Evolutionary conservation across 2,888 invertebrate genomes (phyloP).

Genomic region (Magallana nippona): DNA sequence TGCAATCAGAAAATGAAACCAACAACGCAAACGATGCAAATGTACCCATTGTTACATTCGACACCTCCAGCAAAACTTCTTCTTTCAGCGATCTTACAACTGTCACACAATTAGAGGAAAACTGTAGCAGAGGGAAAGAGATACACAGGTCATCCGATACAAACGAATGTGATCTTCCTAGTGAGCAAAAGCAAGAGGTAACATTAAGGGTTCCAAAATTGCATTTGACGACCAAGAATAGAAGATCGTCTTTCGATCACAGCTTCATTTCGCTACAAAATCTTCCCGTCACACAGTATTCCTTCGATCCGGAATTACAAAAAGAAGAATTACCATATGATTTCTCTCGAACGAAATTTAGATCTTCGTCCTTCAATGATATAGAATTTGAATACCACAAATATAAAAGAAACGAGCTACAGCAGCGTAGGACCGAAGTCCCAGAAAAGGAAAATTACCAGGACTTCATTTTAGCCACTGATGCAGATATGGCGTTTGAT

Average conservation of each 20-base stretch:
- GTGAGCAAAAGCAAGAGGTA: not conserved
- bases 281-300: not conserved
- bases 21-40: not conserved
- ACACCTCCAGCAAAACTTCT: constrained; percentile 20
- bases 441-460: constrained; percentile 45
- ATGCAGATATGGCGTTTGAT: constrained; percentile 68
- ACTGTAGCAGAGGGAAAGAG: not conserved
- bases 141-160: not conserved
- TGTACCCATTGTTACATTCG: constrained; percentile 28
- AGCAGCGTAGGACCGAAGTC: not conserved
- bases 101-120: constrained; percentile 10
- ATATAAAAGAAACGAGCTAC: not conserved
- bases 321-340: not conserved
- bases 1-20: too few relatives aligned
- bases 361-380: constrained; percentile 3
- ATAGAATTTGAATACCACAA: constrained; percentile 9
- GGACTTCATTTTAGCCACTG: constrained; percentile 65
- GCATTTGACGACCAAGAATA: constrained; percentile 1
- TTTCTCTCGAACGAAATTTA: constrained; percentile 2
- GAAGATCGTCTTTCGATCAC: constrained; percentile 9
- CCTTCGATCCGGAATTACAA: not conserved
- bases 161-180: not conserved
- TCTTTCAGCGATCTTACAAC: constrained; percentile 39
- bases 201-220: not conserved
- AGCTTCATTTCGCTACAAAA: not conserved